Conservation (phyloP, 2,888 invertebrate species). For the Thyatira batis region DNA sequence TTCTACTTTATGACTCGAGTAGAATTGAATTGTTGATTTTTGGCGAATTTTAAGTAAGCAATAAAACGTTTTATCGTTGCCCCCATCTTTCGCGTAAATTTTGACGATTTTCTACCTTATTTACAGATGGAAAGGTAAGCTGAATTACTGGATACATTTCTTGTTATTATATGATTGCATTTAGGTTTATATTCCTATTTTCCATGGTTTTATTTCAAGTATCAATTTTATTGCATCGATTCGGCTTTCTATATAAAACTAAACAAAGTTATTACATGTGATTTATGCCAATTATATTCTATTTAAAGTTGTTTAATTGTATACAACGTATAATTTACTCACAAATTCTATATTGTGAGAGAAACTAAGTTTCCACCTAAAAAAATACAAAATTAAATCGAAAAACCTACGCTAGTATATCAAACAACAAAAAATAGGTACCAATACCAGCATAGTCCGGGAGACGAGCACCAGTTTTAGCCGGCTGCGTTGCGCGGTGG, state of each 20-base stretch:
- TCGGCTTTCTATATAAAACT: too few relatives aligned
- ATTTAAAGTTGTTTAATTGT: too few relatives aligned
- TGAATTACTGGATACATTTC: background rate
- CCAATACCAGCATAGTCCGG: background rate
- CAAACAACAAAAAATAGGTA: background rate
- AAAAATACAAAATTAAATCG: background rate
- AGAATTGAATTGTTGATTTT: slow-evolving; percentile 72
- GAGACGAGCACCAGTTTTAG: slow-evolving; percentile 3
- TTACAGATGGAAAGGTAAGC: slow-evolving; percentile 8
- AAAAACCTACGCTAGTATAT: too few relatives aligned
- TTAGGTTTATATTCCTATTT: background rate
- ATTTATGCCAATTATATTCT: too few relatives aligned
- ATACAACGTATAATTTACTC: too few relatives aligned
- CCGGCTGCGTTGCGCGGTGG: slow-evolving; percentile 42
- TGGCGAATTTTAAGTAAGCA: slow-evolving; percentile 64
- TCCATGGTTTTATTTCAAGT: background rate
- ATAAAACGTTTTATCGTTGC: slow-evolving; percentile 62
- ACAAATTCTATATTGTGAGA: background rate
- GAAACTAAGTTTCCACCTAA: background rate
- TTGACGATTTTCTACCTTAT: slow-evolving; percentile 27
- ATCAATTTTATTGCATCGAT: too few relatives aligned
- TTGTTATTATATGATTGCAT: slow-evolving; percentile 14
- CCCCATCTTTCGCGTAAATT: slow-evolving; percentile 24
- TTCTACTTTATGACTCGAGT: slow-evolving; percentile 62
- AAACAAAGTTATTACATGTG: too few relatives aligned